Percentiles rank a stretch among this genome's conserved stretches.
These are phyloP conservation scores for Aix galericulata DNA, from an alignment of 2,113 vertebrate genomes.

Conservation along the genomic window DNA sequence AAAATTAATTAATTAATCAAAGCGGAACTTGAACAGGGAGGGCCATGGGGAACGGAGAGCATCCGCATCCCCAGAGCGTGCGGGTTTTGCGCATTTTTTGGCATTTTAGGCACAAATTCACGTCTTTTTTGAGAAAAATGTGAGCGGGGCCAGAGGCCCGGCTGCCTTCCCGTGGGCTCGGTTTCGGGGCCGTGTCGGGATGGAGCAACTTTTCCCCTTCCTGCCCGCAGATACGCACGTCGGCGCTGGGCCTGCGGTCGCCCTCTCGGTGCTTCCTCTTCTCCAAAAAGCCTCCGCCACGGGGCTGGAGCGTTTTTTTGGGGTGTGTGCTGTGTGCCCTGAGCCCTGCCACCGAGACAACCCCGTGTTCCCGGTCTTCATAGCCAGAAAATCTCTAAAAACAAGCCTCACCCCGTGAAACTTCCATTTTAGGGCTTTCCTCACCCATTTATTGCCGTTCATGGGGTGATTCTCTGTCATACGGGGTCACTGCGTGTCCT, in stretches of 20 bases:
- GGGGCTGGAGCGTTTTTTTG: accelerated
- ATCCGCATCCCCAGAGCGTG: accelerated
- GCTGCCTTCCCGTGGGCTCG: background rate
- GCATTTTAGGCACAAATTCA: accelerated
- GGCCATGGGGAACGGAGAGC: accelerated
- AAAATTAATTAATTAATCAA: background rate
- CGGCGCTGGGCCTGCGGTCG: background rate
- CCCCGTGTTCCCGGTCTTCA: no score
- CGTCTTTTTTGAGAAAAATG: accelerated
- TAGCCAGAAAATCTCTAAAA: background rate
- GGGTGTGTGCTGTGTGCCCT: accelerated
- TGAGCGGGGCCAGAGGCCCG: background rate
- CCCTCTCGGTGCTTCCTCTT: background rate
- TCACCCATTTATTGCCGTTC: background rate
- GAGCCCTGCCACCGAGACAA: accelerated
- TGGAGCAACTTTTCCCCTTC: background rate
- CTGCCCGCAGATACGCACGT: background rate
- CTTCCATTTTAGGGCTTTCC: accelerated
- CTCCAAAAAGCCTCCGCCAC: background rate
- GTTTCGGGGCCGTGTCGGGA: background rate
- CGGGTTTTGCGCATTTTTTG: background rate
- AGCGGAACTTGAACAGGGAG: background rate
- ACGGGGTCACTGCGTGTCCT: accelerated
- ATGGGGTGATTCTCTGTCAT: accelerated
- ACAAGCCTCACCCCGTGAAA: accelerated